Evolutionary conservation across 2,888 invertebrate genomes (phyloP).

Genomic region (Diplazon laetatorius): DNA sequence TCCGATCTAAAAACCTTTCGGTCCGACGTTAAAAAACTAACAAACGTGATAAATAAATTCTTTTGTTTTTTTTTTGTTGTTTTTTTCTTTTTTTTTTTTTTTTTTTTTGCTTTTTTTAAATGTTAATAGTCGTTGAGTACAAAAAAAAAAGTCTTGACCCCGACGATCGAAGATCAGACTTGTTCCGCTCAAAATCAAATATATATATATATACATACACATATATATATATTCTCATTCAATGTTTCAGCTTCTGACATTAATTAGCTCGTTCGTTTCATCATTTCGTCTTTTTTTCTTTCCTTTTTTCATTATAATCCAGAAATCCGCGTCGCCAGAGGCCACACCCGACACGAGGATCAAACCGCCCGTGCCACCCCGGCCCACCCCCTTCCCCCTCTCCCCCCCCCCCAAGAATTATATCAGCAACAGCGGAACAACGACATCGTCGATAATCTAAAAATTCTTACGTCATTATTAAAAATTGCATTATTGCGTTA

Average conservation of each 20-base stretch:
- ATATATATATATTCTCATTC: constrained; percentile 16
- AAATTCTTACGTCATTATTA: constrained; percentile 54
- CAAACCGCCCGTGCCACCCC: constrained; percentile 48
- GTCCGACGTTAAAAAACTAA: constrained; percentile 33
- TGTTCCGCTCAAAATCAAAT: constrained; percentile 30
- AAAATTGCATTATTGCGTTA: constrained; percentile 61
- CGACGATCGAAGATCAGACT: constrained; percentile 44
- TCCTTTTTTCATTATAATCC: constrained; percentile 4
- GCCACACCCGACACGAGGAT: constrained; percentile 49
- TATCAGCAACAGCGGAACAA: constrained; percentile 46
- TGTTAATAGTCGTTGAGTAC: constrained; percentile 22
- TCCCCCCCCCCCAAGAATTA: no score
- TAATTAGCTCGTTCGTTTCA: constrained; percentile 31
- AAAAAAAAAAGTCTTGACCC: constrained; percentile 31
- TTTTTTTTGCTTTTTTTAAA: no score
- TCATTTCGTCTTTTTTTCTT: constrained; percentile 27
- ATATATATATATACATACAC: constrained; percentile 31
- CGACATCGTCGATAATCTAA: constrained; percentile 37
- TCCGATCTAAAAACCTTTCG: constrained; percentile 35
- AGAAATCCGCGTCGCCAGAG: constrained; percentile 42
- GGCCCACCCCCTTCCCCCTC: constrained; percentile 30
- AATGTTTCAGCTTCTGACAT: neutral
- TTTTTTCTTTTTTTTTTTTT: no score
- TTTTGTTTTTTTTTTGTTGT: no score
- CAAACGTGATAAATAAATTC: constrained; percentile 19